Base-by-base conservation (phyloP, 2,888 invertebrate species). In the Diarsia mendica region DNA sequence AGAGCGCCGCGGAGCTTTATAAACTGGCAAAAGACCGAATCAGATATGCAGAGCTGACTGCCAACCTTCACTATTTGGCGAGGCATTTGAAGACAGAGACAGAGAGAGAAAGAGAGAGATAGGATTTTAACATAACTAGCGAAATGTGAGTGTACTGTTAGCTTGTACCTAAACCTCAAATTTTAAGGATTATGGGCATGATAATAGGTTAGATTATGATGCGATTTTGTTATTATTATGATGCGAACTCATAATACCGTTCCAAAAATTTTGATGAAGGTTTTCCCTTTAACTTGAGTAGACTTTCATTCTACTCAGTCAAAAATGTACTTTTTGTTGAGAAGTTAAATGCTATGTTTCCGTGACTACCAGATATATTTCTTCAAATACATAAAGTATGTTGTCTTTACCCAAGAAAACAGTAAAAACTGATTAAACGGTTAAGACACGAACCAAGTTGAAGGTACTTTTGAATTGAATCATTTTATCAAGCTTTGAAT, bases 341-440 rank as follows among this genome's bases (percentile, higher is more conserved):
- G 1, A 60, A 49, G 2, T 8, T 60, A 18, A 3, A 28, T 39
- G 5, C 39, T 33, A 13, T 13, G 13, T 28, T 49, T 18, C 13
- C 60, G n/a, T 63, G 61, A 28, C 46, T 0, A 39, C 11, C 3
- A 60, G 23, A 48, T 28, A 53, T 20, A 28, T 44, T 63, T 66
- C 23, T 60, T 33, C 15, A 75, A 60, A 44, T 23, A 20, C 6
- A 9, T 39, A n/a, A 53, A 39, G 2, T 6, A 13, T 0, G 48
- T 72, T 63, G n/a, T 2, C 11, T 33, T 33, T n/a, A 10, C 13
- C 13, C 10, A 61, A 63, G n/a, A 67, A 76, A 67, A 53, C 11
- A 20, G 23, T 66, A 6, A 61, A 51, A 53, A 48, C 46, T 75
- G 76, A 67, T 67, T 18, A 75, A 67, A 67, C 13, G 53, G 67